Base-by-base conservation (phyloP, 2,113 vertebrate species). In the Taxidea taxus region DNA sequence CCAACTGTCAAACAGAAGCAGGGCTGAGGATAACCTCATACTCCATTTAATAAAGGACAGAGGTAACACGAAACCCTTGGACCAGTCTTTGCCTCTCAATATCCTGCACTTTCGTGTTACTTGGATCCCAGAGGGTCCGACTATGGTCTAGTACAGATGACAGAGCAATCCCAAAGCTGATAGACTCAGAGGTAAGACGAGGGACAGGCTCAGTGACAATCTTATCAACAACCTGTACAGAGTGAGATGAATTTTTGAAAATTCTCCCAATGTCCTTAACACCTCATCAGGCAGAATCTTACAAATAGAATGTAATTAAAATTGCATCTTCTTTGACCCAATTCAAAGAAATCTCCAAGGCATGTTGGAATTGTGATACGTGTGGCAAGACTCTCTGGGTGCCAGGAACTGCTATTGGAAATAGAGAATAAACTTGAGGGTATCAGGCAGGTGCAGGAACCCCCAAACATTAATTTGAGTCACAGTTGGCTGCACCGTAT, bases 381-480 rank as follows among this genome's bases (percentile, higher is more conserved):
- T 31, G 29, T 6, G 78, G 49, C 31, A 37, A 94, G 31, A 60
- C 51, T 54, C n/a, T 94, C 81, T 72, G 56, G 31, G 56, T 92
- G 93, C 94, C 89, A 68, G 56, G 51, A 87, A 83, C 94, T 97
- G 95, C 68, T 94, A 47, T 7, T 94, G 92, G 89, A 98, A 98
- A 97, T 97, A 92, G 62, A 98, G 98, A 97, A 98, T 98, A 96
- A 98, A 98, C 93, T 96, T 96, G 86, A 96, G 96, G 98, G 97
- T 98, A 96, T 87, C 95, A 96, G 97, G 95, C 95, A 84, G 98
- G 97, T 97, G 72, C 98, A 97, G 98, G 96, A 98, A 98, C 98
- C 97, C 95, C 97, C 97, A 98, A 97, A 98, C 98, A 98, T 99
- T 98, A 98, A 98, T 98, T 99, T 98, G 97, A 98, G 98, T 98